These are phyloP conservation scores for Himalopsyche anomala DNA, from an alignment of 2,888 invertebrate species.

Conservation along the genomic window DNA sequence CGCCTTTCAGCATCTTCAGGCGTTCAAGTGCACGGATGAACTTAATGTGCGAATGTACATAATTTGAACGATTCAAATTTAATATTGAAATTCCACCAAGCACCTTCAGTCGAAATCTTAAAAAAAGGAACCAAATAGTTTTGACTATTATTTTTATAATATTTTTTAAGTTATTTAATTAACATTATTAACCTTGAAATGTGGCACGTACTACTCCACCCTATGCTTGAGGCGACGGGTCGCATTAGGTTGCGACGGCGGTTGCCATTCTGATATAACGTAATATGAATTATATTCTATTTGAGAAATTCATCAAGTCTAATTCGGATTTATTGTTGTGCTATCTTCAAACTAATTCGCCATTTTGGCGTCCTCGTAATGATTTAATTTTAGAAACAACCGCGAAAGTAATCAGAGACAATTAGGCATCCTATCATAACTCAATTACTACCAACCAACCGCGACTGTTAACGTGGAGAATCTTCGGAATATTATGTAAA, in stretches of 20 bases:
- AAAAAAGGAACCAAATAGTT: no score
- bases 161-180: no score
- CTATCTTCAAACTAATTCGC: constrained; percentile 33
- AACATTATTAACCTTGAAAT: no score
- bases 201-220: background rate
- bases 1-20: no score
- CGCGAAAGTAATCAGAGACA: constrained; percentile 38
- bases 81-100: no score
- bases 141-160: no score
- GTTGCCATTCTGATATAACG: constrained; percentile 40
- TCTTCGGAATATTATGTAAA: no score
- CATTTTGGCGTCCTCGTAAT: constrained; percentile 21
- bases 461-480: no score
- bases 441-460: background rate
- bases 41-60: no score
- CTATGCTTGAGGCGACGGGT: background rate
- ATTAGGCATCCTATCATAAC: constrained; percentile 17
- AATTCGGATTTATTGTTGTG: constrained; percentile 46
- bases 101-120: no score
- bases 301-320: constrained; percentile 44
- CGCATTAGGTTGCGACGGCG: constrained; percentile 41
- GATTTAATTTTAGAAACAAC: constrained; percentile 37
- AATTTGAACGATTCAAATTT: no score
- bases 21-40: no score
- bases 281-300: constrained; percentile 37